Base-by-base conservation (phyloP, 2,113 vertebrate genomes). In the Melanotaenia duboulayi region DNA sequence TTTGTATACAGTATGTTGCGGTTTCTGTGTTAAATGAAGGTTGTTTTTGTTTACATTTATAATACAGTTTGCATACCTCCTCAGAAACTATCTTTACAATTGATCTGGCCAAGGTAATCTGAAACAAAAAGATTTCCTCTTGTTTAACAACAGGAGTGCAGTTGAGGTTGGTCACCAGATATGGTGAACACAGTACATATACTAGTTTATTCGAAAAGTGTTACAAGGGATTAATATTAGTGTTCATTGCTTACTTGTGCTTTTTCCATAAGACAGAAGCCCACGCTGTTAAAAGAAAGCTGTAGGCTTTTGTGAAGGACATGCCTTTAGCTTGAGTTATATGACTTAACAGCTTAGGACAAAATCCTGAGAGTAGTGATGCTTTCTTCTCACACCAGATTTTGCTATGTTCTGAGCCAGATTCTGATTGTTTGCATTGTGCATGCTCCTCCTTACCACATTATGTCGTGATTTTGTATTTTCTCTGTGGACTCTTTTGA, bases 191-290 rank as follows among this genome's bases (percentile, higher is more conserved):
- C 37, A 49, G 32, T 20, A 4, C n/a, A 10, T n/a, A 23, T 28
- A 28, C 13, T 28, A 50, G 54, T 40, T 65, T 37, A 32, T 58
- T 24, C 14, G 22, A 49, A 28, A 76, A 42, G 32, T 69, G 65
- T 28, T 44, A 11, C 46, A 56, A 19, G 44, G 44, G 52, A 19
- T 32, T 65, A n/a, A 32, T 55, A 23, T 65, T n/a, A 35, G 46
- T n/a, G 52, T 13, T 57, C 11, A 28, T 20, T 35, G 20, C n/a
- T 46, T 19, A 8, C 57, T 9, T 10, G 48, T 52, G 9, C 42
- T 17, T 57, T 22, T 25, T 55, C 44, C 54, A 65, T 35, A 42
- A 11, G 11, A 52, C 19, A 74, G 32, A 44, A 9, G n/a, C 22
- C 19, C 25, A 11, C 11, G 12, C 20, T 19, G 11, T 12, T 20